These are phyloP conservation scores for Aphis gossypii DNA, from an alignment of 1,140 invertebrate species.

Conservation along the genomic window DNA sequence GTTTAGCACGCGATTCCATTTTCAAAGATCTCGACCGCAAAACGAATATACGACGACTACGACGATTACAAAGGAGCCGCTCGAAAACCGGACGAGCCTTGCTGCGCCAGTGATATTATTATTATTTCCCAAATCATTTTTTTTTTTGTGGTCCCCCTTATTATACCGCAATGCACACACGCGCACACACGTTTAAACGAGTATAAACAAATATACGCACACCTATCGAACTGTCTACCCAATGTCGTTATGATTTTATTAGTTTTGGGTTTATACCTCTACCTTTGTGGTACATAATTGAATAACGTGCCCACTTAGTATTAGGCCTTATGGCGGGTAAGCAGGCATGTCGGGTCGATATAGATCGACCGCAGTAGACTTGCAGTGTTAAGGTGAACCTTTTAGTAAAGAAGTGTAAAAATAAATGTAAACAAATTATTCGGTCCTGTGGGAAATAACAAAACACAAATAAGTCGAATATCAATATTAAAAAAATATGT, in stretches of 20 bases:
- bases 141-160: neutral
- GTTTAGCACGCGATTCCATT: neutral
- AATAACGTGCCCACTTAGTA: neutral
- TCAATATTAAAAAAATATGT: no score
- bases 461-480: no score
- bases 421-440: no score
- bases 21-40: constrained; percentile 10
- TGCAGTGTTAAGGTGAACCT: neutral
- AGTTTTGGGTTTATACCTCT: neutral
- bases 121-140: neutral
- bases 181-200: neutral
- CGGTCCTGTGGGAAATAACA: no score
- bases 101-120: neutral
- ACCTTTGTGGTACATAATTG: neutral
- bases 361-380: neutral
- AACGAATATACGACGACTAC: neutral
- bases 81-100: neutral
- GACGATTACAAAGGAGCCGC: constrained; percentile 3
- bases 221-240: neutral
- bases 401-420: neutral
- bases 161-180: neutral
- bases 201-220: neutral
- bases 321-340: neutral
- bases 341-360: neutral
- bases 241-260: constrained; percentile 3